Conservation (phyloP, 2,797 vertebrate genomes). For the Myotis planiceps region DNA sequence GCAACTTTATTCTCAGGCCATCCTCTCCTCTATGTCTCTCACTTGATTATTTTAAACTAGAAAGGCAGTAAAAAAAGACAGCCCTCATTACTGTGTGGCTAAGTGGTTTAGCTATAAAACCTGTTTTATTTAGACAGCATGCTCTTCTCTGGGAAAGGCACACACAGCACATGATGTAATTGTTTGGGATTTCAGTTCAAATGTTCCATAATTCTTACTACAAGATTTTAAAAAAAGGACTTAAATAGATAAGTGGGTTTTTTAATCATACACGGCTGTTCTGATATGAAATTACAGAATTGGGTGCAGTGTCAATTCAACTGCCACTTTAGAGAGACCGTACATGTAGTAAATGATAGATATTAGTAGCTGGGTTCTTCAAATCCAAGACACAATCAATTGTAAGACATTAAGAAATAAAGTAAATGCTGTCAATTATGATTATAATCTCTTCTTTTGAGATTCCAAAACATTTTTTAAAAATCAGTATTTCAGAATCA, state of each 20-base stretch:
- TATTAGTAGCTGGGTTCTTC: not conserved
- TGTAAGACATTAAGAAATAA: not conserved
- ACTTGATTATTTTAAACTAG: constrained; percentile 61
- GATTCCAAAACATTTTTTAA: not conserved
- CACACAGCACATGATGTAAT: constrained; percentile 56
- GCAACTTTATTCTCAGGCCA: not conserved
- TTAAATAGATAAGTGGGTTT: constrained; percentile 68
- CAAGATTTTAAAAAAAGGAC: constrained; percentile 58
- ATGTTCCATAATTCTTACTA: constrained; percentile 68
- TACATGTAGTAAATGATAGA: not conserved
- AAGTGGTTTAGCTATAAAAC: constrained; percentile 71
- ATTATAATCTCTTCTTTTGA: not conserved
- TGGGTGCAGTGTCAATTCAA: not conserved
- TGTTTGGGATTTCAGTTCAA: constrained; percentile 62
- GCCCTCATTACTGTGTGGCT: constrained; percentile 57
- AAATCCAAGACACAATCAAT: not conserved
- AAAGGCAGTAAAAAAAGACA: constrained; percentile 52
- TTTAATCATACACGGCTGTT: constrained; percentile 60
- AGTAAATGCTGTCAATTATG: not conserved
- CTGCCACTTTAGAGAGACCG: constrained; percentile 27
- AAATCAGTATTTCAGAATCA: not conserved
- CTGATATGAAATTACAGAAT: constrained; percentile 56
- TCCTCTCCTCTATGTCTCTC: constrained; percentile 30
- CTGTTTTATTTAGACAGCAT: constrained; percentile 39
- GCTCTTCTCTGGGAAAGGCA: constrained; percentile 38